Evolutionary conservation across 2,113 vertebrate species (phyloP).

Genomic region (Myiagra hebetior): DNA sequence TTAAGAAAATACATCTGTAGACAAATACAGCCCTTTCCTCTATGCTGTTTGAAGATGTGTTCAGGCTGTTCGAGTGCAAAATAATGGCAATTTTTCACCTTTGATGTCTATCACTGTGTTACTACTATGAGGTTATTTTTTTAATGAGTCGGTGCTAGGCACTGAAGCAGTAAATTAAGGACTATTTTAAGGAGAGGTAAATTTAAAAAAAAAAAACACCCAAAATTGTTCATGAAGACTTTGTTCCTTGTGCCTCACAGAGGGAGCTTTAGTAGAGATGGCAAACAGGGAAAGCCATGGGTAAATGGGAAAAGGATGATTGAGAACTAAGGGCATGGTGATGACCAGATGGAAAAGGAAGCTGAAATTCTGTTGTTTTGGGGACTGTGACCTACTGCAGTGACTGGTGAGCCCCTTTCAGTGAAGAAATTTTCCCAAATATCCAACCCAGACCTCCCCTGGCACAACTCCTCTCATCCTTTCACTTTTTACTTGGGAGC

Average conservation of each 20-base stretch:
- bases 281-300: not conserved
- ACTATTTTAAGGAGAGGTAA: not conserved
- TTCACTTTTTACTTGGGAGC: not conserved
- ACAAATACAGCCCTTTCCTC: not conserved
- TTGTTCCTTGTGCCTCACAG: not conserved
- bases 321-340: not conserved
- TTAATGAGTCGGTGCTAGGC: not conserved
- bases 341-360: not conserved
- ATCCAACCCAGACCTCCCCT: not conserved
- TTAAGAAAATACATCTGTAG: slow-evolving; percentile 1
- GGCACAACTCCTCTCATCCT: not conserved
- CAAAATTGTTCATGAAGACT: not conserved
- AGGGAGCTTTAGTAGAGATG: not conserved
- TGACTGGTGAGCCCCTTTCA: not conserved
- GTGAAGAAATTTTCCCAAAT: not conserved
- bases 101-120: not conserved
- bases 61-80: not conserved
- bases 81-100: slow-evolving; percentile 16
- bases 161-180: not conserved
- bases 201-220: not conserved
- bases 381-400: not conserved
- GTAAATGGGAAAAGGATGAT: not conserved
- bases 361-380: not conserved
- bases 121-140: not conserved
- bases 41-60: not conserved